phyloP scores from a whole-genome alignment of 2,888 invertebrate genomes.

The Eugnorisma glareosa region DNA sequence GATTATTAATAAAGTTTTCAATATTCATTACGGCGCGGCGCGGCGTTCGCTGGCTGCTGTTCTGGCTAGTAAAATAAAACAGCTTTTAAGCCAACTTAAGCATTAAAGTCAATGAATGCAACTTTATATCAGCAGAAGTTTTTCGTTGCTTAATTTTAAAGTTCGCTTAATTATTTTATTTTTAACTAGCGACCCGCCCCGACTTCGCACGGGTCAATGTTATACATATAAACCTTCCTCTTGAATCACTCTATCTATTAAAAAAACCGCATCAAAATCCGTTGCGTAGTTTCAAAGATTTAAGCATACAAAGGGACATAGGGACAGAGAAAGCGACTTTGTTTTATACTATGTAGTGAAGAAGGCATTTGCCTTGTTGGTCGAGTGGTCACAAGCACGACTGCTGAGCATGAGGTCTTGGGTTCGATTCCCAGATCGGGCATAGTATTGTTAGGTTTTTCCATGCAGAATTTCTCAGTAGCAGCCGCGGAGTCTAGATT shows the following conservation, averaged over 20 bases:
- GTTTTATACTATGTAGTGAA: too few relatives aligned
- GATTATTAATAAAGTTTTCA: neutral
- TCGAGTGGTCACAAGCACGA: too few relatives aligned
- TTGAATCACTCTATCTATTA: too few relatives aligned
- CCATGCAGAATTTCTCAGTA: neutral
- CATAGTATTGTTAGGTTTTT: neutral
- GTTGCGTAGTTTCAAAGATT: too few relatives aligned
- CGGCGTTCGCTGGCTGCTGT: neutral
- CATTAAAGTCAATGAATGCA: neutral
- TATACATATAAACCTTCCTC: too few relatives aligned
- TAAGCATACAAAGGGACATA: too few relatives aligned
- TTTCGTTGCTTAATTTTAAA: neutral
- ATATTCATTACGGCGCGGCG: neutral
- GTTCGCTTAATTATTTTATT: too few relatives aligned
- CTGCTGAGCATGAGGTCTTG: neutral
- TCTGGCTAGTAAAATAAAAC: neutral
- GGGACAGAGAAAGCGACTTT: too few relatives aligned
- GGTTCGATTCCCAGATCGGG: neutral
- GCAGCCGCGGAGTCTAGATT: neutral
- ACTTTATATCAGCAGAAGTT: neutral
- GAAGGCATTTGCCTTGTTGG: too few relatives aligned
- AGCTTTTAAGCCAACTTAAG: neutral
- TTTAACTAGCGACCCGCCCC: too few relatives aligned
- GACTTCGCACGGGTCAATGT: too few relatives aligned
- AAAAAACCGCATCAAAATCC: too few relatives aligned